These are phyloP conservation scores for Pterocles gutturalis DNA, from an alignment of 2,113 vertebrate genomes.

Conservation along the genomic window DNA sequence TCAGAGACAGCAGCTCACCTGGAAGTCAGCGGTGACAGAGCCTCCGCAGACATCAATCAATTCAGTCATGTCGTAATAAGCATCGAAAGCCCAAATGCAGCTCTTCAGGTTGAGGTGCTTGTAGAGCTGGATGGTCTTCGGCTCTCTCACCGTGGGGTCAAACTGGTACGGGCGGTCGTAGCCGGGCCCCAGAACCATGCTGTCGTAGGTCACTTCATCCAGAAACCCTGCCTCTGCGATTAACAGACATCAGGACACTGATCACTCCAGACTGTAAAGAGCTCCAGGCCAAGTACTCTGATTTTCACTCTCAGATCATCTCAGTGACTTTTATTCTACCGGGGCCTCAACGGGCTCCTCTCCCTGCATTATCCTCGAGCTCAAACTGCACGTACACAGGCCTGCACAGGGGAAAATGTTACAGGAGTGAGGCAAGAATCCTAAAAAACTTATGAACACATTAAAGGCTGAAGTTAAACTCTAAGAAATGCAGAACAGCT, in stretches of 20 bases:
- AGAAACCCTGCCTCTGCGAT: conserved; percentile 92
- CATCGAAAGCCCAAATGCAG: conserved; percentile 98
- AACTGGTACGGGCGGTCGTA: conserved; percentile 96
- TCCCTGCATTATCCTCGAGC: not conserved
- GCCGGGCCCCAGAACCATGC: conserved; percentile 87
- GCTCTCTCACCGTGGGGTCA: conserved; percentile 85
- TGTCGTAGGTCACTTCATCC: conserved; percentile 85
- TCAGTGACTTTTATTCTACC: not conserved
- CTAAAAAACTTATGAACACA: not conserved
- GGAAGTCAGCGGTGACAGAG: conserved; percentile 95
- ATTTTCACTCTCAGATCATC: not conserved
- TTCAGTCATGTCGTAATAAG: conserved; percentile 97
- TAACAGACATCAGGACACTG: not conserved
- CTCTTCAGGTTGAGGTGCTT: conserved; percentile 97
- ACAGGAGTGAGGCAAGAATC: not conserved
- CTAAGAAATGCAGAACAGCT: not conserved
- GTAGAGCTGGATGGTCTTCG: conserved; percentile 92
- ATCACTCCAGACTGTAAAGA: not conserved
- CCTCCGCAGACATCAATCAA: conserved; percentile 95
- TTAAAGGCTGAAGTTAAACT: not conserved
- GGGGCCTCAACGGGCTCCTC: not conserved
- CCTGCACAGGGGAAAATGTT: not conserved
- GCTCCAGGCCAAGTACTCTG: not conserved
- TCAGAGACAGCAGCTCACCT: conserved; percentile 77
- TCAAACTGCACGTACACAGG: not conserved